Evolutionary conservation across 2,797 vertebrate genomes (phyloP).

Genomic region (Malurus leucopterus): DNA sequence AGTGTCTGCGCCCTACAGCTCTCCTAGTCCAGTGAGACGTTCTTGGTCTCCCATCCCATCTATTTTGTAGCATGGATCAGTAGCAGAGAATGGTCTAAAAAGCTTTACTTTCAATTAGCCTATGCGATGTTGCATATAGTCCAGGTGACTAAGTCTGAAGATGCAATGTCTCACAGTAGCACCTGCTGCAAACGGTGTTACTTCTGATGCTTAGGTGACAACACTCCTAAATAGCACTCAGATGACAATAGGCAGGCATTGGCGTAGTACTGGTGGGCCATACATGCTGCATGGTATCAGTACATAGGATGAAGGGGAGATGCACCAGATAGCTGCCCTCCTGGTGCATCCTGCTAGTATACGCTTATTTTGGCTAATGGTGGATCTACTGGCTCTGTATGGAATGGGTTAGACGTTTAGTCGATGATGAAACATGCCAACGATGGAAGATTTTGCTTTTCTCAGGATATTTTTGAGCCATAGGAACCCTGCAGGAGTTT

Average conservation of each 20-base stretch:
- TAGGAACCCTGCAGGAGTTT: slow-evolving; percentile 72
- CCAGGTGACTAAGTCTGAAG: slow-evolving; percentile 67
- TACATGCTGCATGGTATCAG: slow-evolving; percentile 66
- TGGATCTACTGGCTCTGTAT: slow-evolving; percentile 67
- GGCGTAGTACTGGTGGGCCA: slow-evolving; percentile 57
- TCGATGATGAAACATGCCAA: slow-evolving; percentile 61
- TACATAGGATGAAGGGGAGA: slow-evolving; percentile 60
- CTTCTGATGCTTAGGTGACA: slow-evolving; percentile 64
- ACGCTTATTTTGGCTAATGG: slow-evolving; percentile 60
- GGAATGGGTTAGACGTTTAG: slow-evolving; percentile 60
- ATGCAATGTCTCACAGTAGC: slow-evolving; percentile 61
- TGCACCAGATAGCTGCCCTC: slow-evolving; percentile 50
- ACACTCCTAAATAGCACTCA: slow-evolving; percentile 55
- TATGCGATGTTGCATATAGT: slow-evolving; percentile 70
- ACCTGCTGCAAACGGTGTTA: slow-evolving; percentile 51
- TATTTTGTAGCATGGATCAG: slow-evolving; percentile 89
- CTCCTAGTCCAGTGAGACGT: slow-evolving; percentile 87
- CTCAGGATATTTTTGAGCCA: slow-evolving; percentile 75
- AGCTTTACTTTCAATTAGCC: slow-evolving; percentile 77
- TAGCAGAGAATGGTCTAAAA: slow-evolving; percentile 84
- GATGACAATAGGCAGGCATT: slow-evolving; percentile 58
- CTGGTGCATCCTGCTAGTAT: slow-evolving; percentile 58
- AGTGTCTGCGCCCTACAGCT: slow-evolving; percentile 87
- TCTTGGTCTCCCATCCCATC: slow-evolving; percentile 88
- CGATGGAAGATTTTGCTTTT: slow-evolving; percentile 73